Conservation (phyloP, 1,140 invertebrate species). For the Lasioglossum albipes region DNA sequence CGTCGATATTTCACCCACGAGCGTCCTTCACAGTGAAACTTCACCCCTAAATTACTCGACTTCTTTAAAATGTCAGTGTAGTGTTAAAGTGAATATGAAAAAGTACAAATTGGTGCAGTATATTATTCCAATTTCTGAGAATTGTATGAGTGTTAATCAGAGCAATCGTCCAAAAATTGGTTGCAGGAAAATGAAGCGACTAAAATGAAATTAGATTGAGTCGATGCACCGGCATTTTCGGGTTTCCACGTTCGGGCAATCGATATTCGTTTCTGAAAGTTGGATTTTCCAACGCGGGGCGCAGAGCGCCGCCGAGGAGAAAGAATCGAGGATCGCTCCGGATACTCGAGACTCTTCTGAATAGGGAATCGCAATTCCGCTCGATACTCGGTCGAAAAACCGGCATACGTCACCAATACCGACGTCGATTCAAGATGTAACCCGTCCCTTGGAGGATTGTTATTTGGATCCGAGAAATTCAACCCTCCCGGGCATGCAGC, state of each 20-base stretch:
- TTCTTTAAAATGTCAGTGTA: too few species aligned
- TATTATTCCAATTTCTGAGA: too few species aligned
- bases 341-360: slow-evolving; percentile 9
- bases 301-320: neutral
- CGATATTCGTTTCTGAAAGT: neutral
- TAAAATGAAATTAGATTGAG: neutral
- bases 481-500: neutral
- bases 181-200: too few species aligned
- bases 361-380: slow-evolving; percentile 12
- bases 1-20: too few species aligned
- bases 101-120: too few species aligned
- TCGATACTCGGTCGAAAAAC: slow-evolving; percentile 16
- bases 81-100: too few species aligned
- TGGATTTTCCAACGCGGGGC: neutral
- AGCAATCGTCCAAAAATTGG: too few species aligned
- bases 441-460: slow-evolving; percentile 27
- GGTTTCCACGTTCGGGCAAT: neutral
- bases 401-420: neutral
- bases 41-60: too few species aligned
- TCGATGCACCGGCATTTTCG: neutral
- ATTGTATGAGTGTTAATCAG: too few species aligned
- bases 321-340: slow-evolving; percentile 1
- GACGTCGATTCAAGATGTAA: slow-evolving; percentile 33
- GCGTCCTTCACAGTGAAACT: too few species aligned
- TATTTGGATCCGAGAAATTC: slow-evolving; percentile 36